These are phyloP conservation scores for Galaxias olidus DNA, from an alignment of 2,797 vertebrate genomes.

Conservation along the genomic window DNA sequence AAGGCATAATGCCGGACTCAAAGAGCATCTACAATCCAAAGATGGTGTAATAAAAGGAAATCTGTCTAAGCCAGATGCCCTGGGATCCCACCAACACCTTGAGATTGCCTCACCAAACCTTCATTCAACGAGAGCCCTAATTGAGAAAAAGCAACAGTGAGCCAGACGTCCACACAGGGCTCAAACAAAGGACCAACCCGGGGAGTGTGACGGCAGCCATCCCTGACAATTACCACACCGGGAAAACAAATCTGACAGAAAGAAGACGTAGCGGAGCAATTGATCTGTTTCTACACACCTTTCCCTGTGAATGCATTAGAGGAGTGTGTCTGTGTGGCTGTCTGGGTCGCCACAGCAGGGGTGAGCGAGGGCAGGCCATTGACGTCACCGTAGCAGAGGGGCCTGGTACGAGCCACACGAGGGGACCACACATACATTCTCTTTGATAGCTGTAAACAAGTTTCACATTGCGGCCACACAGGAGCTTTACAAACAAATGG, in stretches of 20 bases:
- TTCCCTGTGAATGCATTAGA: neutral
- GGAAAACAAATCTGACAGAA: conserved; percentile 60
- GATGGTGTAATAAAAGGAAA: neutral
- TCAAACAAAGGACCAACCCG: neutral
- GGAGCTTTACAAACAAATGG: too few species aligned
- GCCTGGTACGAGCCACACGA: neutral
- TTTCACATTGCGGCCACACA: too few species aligned
- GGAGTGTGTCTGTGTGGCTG: neutral
- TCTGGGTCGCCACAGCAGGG: neutral
- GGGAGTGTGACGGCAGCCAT: neutral
- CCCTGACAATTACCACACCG: conserved; percentile 54
- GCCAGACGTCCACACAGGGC: neutral
- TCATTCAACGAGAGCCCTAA: neutral
- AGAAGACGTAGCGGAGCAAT: conserved; percentile 52
- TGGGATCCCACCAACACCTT: neutral
- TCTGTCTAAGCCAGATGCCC: neutral
- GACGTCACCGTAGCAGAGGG: neutral
- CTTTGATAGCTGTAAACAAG: neutral
- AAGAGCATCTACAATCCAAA: neutral
- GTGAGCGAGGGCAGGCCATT: neutral
- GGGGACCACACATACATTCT: neutral
- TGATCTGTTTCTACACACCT: conserved; percentile 60
- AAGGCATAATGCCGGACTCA: neutral
- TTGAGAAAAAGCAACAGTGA: neutral
- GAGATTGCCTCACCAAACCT: neutral